These are phyloP conservation scores for Drosophila prolongata DNA, from an alignment of 2,888 invertebrate species.

Conservation along the genomic window DNA sequence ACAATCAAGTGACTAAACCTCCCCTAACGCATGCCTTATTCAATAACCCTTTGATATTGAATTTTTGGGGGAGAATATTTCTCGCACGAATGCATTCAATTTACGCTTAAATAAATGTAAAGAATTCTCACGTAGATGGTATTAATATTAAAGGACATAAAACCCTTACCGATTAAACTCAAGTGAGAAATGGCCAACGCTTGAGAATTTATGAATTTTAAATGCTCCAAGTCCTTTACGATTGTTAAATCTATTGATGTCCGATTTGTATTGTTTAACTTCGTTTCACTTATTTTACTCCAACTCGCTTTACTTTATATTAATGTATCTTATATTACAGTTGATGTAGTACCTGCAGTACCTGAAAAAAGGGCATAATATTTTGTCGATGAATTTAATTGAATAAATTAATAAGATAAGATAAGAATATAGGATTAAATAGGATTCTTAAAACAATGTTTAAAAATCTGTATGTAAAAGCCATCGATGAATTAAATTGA, in stretches of 20 bases:
- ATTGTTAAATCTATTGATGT: constrained; percentile 13
- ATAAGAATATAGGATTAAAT: not conserved
- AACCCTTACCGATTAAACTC: constrained; percentile 45
- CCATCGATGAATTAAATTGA: too few relatives aligned
- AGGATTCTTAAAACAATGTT: too few relatives aligned
- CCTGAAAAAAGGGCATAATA: constrained; percentile 10
- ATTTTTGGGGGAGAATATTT: constrained; percentile 59
- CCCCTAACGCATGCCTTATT: constrained; percentile 28
- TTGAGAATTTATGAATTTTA: constrained; percentile 21
- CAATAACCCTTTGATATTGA: constrained; percentile 56
- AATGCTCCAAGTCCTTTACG: constrained; percentile 21
- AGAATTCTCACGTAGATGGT: constrained; percentile 32
- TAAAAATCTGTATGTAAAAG: too few relatives aligned
- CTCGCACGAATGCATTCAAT: constrained; percentile 59
- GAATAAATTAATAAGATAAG: not conserved
- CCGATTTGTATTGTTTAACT: constrained; percentile 3
- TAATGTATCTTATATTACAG: constrained; percentile 29
- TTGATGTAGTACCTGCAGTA: constrained; percentile 37
- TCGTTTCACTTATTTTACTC: constrained; percentile 4
- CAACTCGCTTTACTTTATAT: constrained; percentile 19
- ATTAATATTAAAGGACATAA: constrained; percentile 7
- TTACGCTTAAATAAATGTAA: constrained; percentile 50
- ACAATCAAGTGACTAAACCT: constrained; percentile 3
- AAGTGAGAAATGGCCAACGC: constrained; percentile 57
- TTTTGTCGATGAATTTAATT: not conserved